These are phyloP conservation scores for Drymonia ruficornis DNA, from an alignment of 2,888 invertebrate genomes.

Conservation along the genomic window DNA sequence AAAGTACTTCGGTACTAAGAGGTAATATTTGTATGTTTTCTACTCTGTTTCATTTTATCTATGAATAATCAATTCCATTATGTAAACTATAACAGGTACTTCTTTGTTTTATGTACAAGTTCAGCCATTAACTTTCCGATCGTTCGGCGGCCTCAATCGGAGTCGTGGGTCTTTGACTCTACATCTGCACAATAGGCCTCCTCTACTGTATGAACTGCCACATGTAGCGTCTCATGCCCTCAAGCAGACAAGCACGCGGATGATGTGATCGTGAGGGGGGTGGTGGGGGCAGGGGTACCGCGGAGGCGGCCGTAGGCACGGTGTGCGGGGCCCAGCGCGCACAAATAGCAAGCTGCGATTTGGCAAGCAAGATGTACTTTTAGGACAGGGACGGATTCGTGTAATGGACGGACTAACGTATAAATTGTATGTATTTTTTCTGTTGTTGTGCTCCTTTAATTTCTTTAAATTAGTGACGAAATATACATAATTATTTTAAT, in stretches of 20 bases:
- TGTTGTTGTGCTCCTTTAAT: background rate
- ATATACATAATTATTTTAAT: no score
- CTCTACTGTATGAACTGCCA: background rate
- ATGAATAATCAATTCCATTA: no score
- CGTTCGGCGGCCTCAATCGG: background rate
- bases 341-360: conserved; percentile 80
- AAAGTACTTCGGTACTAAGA: no score
- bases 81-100: no score
- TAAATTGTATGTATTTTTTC: background rate
- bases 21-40: no score
- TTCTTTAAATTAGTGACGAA: no score
- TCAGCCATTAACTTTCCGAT: background rate
- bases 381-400: conserved; percentile 65
- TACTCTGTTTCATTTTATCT: no score
- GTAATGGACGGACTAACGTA: conserved; percentile 15
- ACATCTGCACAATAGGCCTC: conserved; percentile 1
- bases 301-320: conserved; percentile 50
- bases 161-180: background rate
- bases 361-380: conserved; percentile 72
- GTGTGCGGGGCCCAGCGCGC: conserved; percentile 72
- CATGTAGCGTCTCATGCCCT: background rate
- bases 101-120: no score
- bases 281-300: conserved; percentile 24
- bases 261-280: conserved; percentile 39
- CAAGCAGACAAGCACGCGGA: conserved; percentile 3